phyloP scores from a whole-genome alignment of 1,140 invertebrate genomes.

The honey bee (Apis mellifera) region Amel_HAv3.1 CM009936.2:12404501-12405000 shows the following conservation, averaged over 20 bases:
- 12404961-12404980: conserved; percentile 59
- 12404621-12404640: background rate
- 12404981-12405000: conserved; percentile 15
- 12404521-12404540: background rate
- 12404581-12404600: background rate
- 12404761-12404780: background rate
- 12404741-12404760: background rate
- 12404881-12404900: conserved; percentile 47
- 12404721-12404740: conserved; percentile 26
- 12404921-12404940: conserved; percentile 42
- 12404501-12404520: too few relatives aligned
- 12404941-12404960: conserved; percentile 65
- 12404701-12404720: background rate
- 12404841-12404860: conserved; percentile 28
- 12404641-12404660: background rate
- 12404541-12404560: background rate
- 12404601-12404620: background rate
- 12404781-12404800: background rate
- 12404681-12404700: background rate
- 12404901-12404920: conserved; percentile 50
- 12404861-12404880: conserved; percentile 42
- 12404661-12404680: conserved; percentile 18
- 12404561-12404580: background rate
- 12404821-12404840: background rate
- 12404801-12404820: too few relatives aligned